Conservation (phyloP, 2,888 invertebrate species). For the Microplitis manilae region DNA sequence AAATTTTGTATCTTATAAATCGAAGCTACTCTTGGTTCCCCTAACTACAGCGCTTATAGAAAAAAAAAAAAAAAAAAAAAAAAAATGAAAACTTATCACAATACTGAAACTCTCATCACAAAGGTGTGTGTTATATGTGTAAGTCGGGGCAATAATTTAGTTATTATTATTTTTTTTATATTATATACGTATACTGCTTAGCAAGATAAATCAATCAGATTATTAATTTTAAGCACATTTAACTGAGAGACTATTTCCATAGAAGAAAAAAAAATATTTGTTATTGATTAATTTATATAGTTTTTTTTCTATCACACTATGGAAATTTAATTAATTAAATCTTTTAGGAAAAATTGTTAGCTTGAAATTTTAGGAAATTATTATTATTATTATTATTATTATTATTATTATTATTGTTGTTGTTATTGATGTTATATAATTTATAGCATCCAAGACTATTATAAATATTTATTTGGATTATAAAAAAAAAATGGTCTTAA, state of each 20-base stretch:
- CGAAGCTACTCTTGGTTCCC: not conserved
- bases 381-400: no score
- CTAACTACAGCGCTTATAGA: not conserved
- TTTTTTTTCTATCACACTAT: not conserved
- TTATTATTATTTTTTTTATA: not conserved
- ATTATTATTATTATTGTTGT: no score
- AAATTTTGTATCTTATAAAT: not conserved
- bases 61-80: not conserved
- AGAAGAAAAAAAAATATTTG: not conserved
- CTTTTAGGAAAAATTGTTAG: slow-evolving; percentile 12
- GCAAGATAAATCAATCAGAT: not conserved
- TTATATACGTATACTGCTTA: not conserved
- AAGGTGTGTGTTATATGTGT: not conserved
- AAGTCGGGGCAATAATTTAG: not conserved
- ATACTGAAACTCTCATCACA: not conserved
- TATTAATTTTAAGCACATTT: not conserved
- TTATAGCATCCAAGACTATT: no score
- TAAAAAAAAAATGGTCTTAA: no score
- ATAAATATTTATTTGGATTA: no score
- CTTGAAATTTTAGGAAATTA: slow-evolving; percentile 1
- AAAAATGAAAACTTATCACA: not conserved
- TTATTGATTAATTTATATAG: not conserved
- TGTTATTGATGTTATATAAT: no score
- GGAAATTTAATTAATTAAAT: not conserved
- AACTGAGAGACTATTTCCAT: not conserved